Base-by-base conservation (phyloP, 1,140 invertebrate genomes). In the Harpegnathos saltator region DNA sequence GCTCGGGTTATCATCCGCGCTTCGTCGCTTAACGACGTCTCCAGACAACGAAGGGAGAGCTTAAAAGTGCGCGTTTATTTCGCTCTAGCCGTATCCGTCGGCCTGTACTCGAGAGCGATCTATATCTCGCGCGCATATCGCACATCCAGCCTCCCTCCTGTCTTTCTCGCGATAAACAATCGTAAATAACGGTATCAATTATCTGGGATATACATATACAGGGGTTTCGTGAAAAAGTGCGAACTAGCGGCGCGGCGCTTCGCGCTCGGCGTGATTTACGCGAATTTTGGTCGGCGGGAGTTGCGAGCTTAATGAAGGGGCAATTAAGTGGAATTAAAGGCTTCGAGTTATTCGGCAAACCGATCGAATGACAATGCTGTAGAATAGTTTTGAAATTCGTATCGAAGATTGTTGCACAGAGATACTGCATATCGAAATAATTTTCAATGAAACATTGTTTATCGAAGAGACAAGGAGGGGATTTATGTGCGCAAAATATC, bases 31-130 rank as follows among this genome's bases (percentile, higher is more conserved):
- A 86, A 69, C 80, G 80, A 85, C 56, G 66, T 72, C 19, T 77
- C n/a, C 52, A 62, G 54, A 81, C 74, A 56, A 15, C 75, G 33
- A 33, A 74, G 50, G 19, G 85, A 71, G 50, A 69, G 24, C 65
- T 84, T 82, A 71, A 72, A n/a, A 85, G 56, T 22, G 78, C n/a
- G 75, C 59, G 73, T 85, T 82, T 82, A 82, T 62, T 85, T 52
- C 56, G 54, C 65, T 74, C 56, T 69, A 71, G 48, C 14, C 62
- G 7, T 38, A 58, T 24, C 52, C 19, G 62, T 69, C 38, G 38
- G 11, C 3, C 9, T 9, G 4, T 26, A 29, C 3, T 12, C 48
- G 22, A 19, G 29, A 24, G 17, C 19, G 61, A 74, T 73, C 62
- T 33, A 72, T 85, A 82, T 0, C 11, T 59, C 59, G 56, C 33